Percentiles rank a stretch among this genome's conserved stretches.
Conservation (phyloP, 92 coral and sea anemone species). For the Zoanthus solanderi region DNA sequence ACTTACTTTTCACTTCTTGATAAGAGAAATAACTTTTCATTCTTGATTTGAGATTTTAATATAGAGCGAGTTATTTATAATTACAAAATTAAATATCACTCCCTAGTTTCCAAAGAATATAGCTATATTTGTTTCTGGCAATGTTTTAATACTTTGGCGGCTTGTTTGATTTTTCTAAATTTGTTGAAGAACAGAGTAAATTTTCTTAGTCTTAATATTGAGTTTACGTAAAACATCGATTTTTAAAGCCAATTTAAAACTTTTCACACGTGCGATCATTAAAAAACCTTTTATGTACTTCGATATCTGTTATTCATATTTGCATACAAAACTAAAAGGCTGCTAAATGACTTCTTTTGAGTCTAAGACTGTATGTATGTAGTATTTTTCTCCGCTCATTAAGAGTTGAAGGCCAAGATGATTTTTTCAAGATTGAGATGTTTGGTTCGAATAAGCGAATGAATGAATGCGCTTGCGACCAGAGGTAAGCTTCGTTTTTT, state of each 20-base stretch:
- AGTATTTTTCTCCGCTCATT: constrained; percentile 29
- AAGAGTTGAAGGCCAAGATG: neutral
- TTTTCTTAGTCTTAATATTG: constrained; percentile 15
- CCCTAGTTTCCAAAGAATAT: neutral
- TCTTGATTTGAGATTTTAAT: constrained; percentile 23
- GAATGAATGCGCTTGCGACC: neutral
- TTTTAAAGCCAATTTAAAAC: constrained; percentile 47
- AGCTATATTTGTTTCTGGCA: constrained; percentile 1
- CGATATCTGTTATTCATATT: constrained; percentile 42
- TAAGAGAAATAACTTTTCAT: constrained; percentile 20
- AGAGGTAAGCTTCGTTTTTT: constrained; percentile 22
- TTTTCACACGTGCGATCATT: constrained; percentile 56
- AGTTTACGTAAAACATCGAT: constrained; percentile 32
- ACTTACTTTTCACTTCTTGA: constrained; percentile 8
- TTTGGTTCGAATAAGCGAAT: neutral
- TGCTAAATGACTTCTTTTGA: constrained; percentile 50
- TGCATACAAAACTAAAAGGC: constrained; percentile 53
- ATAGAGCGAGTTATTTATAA: neutral
- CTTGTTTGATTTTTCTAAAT: neutral
- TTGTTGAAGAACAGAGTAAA: constrained; percentile 16
- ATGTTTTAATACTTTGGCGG: neutral
- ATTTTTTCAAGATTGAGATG: neutral
- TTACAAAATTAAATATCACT: neutral
- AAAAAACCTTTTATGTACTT: constrained; percentile 52
- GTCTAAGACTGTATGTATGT: constrained; percentile 17